Evolutionary conservation across 2,797 vertebrate species (phyloP).

Genomic region (Mycteria americana): DNA sequence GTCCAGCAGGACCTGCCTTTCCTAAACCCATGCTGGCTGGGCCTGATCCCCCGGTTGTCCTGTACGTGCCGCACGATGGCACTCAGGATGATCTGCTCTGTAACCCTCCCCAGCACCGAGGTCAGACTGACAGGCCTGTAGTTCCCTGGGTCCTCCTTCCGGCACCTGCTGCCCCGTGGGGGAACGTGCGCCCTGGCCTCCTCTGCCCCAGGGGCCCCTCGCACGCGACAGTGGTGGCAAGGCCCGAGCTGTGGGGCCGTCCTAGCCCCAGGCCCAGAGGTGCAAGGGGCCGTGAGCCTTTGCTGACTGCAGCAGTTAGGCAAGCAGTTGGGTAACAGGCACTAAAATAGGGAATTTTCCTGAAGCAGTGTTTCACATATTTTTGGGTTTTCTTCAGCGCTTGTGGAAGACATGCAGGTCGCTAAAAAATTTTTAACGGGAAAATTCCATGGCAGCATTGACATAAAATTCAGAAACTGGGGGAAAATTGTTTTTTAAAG

Average conservation of each 20-base stretch:
- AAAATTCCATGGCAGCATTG: not conserved
- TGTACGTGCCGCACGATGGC: rapidly evolving
- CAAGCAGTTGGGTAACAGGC: not conserved
- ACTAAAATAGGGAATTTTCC: not conserved
- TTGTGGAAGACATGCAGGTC: not conserved
- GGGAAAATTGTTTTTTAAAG: not conserved
- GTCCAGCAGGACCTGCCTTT: not conserved
- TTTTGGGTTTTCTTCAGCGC: not conserved
- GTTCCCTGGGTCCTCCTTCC: not conserved
- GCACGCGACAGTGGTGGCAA: rapidly evolving
- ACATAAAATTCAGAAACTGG: not conserved
- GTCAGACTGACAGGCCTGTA: not conserved
- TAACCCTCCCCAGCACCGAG: not conserved
- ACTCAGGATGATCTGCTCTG: not conserved
- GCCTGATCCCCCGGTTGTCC: not conserved
- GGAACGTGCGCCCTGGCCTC: not conserved
- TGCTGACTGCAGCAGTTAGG: not conserved
- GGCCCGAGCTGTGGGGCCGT: not conserved
- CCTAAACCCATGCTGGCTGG: not conserved
- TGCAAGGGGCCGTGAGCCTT: rapidly evolving
- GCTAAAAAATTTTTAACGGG: not conserved
- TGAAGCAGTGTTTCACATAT: not conserved
- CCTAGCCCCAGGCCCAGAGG: no score
- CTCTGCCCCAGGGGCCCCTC: not conserved
- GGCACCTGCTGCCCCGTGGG: not conserved